Conservation (phyloP, 1,140 invertebrate species). For the Drosophila eugracilis region DNA sequence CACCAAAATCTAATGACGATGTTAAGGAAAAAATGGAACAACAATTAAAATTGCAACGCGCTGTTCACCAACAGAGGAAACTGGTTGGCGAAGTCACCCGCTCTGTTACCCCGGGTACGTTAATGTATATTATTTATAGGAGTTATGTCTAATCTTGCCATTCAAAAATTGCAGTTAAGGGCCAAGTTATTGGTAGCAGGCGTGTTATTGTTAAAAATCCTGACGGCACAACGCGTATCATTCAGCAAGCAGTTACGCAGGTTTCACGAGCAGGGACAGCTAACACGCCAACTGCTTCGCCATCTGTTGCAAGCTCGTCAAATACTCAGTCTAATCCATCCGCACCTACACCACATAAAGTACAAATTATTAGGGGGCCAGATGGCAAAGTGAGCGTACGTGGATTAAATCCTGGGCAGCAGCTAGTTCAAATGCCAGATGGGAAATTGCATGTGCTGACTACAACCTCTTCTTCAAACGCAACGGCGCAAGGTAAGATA, state of each 20-base stretch:
- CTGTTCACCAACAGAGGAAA: slow-evolving; percentile 93
- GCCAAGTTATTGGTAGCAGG: slow-evolving; percentile 75
- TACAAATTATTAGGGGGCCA: slow-evolving; percentile 95
- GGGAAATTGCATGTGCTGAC: slow-evolving; percentile 96
- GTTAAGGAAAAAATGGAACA: slow-evolving; percentile 96
- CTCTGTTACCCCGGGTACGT: slow-evolving; percentile 60
- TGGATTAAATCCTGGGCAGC: slow-evolving; percentile 96
- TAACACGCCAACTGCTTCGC: slow-evolving; percentile 45
- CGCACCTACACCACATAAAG: slow-evolving; percentile 89
- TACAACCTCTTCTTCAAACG: slow-evolving; percentile 80
- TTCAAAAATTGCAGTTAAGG: slow-evolving; percentile 52
- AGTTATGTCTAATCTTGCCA: neutral
- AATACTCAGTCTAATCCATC: slow-evolving; percentile 31
- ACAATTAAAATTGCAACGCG: slow-evolving; percentile 93
- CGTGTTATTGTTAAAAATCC: slow-evolving; percentile 92
- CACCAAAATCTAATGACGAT: slow-evolving; percentile 86
- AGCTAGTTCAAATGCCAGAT: slow-evolving; percentile 96
- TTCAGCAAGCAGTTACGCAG: slow-evolving; percentile 86
- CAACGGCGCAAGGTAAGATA: slow-evolving; percentile 69
- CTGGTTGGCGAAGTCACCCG: slow-evolving; percentile 45
- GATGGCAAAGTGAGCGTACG: slow-evolving; percentile 96
- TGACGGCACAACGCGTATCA: slow-evolving; percentile 91
- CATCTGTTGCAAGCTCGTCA: slow-evolving; percentile 27
- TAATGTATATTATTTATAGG: neutral
- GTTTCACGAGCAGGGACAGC: slow-evolving; percentile 35